A percentile compares a stretch with the other conserved stretches of the same genome.
Evolutionary conservation across 2,888 invertebrate species (phyloP).

Genomic region (Dromius quadrimaculatus): DNA sequence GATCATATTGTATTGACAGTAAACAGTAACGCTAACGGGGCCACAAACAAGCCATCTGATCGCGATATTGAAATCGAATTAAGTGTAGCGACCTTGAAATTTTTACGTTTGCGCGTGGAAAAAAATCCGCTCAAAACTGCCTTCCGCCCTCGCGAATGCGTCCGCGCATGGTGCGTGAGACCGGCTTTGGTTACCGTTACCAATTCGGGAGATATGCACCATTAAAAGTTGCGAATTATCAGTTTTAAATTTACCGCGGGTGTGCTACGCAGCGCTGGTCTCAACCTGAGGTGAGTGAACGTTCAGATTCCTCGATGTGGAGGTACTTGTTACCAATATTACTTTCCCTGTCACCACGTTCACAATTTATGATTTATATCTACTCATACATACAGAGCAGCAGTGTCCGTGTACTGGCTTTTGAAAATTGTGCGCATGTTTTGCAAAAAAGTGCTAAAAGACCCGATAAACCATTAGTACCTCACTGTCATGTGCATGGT

Average conservation of each 20-base stretch:
- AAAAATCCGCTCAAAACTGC: slow-evolving; percentile 51
- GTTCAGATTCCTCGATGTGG: slow-evolving; percentile 54
- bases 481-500: slow-evolving; percentile 47
- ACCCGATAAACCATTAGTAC: slow-evolving; percentile 44
- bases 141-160: slow-evolving; percentile 18
- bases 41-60: slow-evolving; percentile 38
- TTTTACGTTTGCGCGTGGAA: slow-evolving; percentile 52
- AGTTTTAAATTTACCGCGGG: slow-evolving; percentile 54
- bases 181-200: slow-evolving; percentile 31
- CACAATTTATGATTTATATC: slow-evolving; percentile 63
- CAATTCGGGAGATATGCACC: slow-evolving; percentile 53
- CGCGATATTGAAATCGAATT: slow-evolving; percentile 49
- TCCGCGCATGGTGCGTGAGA: slow-evolving; percentile 25
- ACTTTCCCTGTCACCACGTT: slow-evolving; percentile 62
- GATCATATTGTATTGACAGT: slow-evolving; percentile 18
- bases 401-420: neutral
- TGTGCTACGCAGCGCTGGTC: neutral
- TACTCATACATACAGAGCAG: slow-evolving; percentile 9
- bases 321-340: slow-evolving; percentile 64
- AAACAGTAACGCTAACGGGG: slow-evolving; percentile 24
- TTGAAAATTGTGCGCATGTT: slow-evolving; percentile 49
- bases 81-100: slow-evolving; percentile 51
- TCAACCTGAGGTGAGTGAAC: slow-evolving; percentile 51
- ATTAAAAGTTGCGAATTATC: slow-evolving; percentile 57
- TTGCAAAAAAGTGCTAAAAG: slow-evolving; percentile 45